A percentile compares a stretch with the other conserved stretches of the same genome.
phyloP scores from a whole-genome alignment of 2,888 invertebrate species.

The Hydraecia micacea region DNA sequence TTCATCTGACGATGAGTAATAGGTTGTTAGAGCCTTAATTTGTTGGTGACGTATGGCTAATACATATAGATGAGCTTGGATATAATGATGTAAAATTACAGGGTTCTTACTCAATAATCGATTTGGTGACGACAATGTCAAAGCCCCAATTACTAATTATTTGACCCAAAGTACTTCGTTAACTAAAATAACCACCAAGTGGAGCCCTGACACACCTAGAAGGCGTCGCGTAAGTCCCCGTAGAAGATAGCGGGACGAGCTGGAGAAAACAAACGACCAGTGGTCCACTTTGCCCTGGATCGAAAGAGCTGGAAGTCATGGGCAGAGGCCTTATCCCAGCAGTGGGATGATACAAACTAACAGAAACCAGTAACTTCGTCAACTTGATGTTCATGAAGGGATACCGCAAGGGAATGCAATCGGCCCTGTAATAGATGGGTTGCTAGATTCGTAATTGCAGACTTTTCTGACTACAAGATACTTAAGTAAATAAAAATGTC shows the following conservation, averaged over 20 bases:
- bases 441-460: not conserved
- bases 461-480: conserved; percentile 8
- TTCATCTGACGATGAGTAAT: conserved; percentile 50
- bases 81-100: conserved; percentile 38
- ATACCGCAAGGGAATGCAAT: conserved; percentile 2
- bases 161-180: too few species aligned
- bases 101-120: conserved; percentile 32
- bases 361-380: not conserved
- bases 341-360: not conserved
- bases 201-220: not conserved
- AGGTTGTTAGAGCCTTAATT: conserved; percentile 50
- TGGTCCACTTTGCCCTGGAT: not conserved
- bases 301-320: not conserved
- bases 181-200: not conserved
- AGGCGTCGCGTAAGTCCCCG: not conserved
- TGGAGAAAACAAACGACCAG: not conserved
- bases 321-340: not conserved
- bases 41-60: conserved; percentile 59
- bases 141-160: not conserved
- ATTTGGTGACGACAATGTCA: conserved; percentile 29
- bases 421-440: not conserved
- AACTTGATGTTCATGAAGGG: not conserved
- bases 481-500: conserved; percentile 21
- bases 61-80: conserved; percentile 42
- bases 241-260: not conserved